These are phyloP conservation scores for Pseudomyrmex dendroicus DNA, from an alignment of 1,140 invertebrate species.

Conservation along the genomic window DNA sequence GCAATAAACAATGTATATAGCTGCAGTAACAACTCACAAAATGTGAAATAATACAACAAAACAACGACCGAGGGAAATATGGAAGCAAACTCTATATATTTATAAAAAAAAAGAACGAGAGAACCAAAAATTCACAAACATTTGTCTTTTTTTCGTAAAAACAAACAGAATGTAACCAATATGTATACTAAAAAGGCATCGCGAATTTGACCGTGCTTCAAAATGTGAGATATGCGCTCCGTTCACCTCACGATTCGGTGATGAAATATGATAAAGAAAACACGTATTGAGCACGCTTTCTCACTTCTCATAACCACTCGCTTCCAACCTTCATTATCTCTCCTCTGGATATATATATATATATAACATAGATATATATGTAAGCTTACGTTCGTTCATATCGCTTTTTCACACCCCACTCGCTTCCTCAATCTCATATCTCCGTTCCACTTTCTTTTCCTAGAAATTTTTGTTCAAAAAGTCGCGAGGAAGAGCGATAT, in stretches of 20 bases:
- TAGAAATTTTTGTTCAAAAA: slow-evolving; percentile 40
- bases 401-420: slow-evolving; percentile 41
- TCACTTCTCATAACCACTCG: slow-evolving; percentile 58
- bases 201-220: slow-evolving; percentile 20
- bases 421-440: slow-evolving; percentile 59
- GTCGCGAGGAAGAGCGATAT: slow-evolving; percentile 12
- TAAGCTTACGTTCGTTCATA: slow-evolving; percentile 46
- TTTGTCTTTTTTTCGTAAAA: not conserved
- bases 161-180: not conserved
- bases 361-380: no score
- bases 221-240: slow-evolving; percentile 56
- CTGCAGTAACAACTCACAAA: not conserved
- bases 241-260: slow-evolving; percentile 67
- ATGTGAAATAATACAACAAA: slow-evolving; percentile 9
- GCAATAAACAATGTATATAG: not conserved
- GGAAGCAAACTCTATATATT: not conserved
- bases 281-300: slow-evolving; percentile 82
- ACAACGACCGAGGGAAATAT: not conserved
- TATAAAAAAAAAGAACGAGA: not conserved
- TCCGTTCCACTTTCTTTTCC: slow-evolving; percentile 23
- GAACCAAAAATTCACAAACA: not conserved
- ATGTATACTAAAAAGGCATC: slow-evolving; percentile 4
- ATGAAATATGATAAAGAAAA: slow-evolving; percentile 81
- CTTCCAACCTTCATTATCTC: slow-evolving; percentile 44
- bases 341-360: slow-evolving; percentile 54